phyloP scores from a whole-genome alignment of 2,888 invertebrate genomes.

The Rhagonycha lutea region DNA sequence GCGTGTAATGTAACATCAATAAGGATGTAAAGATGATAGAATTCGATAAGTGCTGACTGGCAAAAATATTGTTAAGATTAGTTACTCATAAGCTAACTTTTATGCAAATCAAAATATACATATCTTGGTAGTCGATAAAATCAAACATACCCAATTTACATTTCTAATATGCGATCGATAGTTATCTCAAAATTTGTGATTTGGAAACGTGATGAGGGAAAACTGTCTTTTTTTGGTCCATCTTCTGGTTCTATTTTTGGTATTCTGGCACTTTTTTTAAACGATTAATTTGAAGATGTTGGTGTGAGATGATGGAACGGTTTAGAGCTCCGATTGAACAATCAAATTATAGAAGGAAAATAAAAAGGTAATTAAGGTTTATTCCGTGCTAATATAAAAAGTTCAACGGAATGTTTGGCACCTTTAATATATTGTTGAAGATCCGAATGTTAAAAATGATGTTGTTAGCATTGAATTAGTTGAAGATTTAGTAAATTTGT shows the following conservation, averaged over 20 bases:
- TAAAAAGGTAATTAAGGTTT: neutral
- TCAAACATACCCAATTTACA: neutral
- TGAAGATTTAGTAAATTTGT: neutral
- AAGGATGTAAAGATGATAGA: neutral
- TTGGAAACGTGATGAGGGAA: neutral
- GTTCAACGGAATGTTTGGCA: neutral
- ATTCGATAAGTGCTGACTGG: neutral
- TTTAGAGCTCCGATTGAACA: neutral
- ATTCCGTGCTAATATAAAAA: neutral
- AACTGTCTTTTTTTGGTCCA: neutral
- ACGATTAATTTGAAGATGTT: neutral
- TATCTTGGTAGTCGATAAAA: neutral
- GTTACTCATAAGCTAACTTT: neutral
- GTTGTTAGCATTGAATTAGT: conserved; percentile 1
- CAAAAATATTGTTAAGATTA: neutral
- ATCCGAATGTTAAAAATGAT: neutral
- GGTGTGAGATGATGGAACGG: neutral
- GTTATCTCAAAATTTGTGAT: neutral
- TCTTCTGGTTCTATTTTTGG: neutral
- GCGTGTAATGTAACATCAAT: neutral
- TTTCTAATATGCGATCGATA: neutral
- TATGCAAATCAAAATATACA: neutral
- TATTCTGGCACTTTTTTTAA: neutral
- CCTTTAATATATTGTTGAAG: neutral
- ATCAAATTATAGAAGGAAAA: neutral